These are phyloP conservation scores for Pseudocheirus occidentalis DNA, from an alignment of 2,797 vertebrate genomes.

Conservation along the genomic window DNA sequence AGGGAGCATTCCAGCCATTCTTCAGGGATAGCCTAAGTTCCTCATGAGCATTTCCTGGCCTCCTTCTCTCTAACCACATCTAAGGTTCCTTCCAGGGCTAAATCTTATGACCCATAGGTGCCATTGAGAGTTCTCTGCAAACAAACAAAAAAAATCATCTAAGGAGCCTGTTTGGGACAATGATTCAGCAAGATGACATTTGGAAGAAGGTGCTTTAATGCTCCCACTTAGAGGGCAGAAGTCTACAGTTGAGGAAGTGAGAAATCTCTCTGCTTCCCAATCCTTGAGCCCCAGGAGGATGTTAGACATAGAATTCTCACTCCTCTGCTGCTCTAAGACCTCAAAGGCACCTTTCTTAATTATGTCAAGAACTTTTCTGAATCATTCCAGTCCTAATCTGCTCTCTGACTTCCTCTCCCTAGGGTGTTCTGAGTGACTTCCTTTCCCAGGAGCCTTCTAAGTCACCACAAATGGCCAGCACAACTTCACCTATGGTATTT, in stretches of 20 bases:
- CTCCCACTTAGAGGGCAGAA: neutral
- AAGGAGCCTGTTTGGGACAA: neutral
- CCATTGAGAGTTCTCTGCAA: neutral
- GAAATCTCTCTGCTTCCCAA: neutral
- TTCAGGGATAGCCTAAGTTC: neutral
- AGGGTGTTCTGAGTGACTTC: neutral
- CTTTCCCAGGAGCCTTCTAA: neutral
- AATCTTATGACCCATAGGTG: neutral
- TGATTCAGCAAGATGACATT: neutral
- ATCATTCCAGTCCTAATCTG: neutral
- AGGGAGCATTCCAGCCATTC: neutral
- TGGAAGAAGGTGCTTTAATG: neutral
- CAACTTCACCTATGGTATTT: neutral
- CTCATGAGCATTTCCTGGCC: neutral
- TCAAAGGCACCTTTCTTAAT: neutral
- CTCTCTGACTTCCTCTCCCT: neutral
- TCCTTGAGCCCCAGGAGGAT: neutral
- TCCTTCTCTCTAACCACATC: neutral
- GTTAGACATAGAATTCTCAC: neutral
- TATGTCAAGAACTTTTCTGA: slow-evolving; percentile 19
- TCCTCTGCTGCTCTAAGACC: neutral
- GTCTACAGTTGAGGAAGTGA: neutral
- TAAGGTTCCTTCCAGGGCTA: neutral
- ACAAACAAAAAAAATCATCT: neutral
- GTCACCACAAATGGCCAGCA: neutral